Base-by-base conservation (phyloP, 64 coral and sea anemone genomes). In the Stylophora pistillata region DNA sequence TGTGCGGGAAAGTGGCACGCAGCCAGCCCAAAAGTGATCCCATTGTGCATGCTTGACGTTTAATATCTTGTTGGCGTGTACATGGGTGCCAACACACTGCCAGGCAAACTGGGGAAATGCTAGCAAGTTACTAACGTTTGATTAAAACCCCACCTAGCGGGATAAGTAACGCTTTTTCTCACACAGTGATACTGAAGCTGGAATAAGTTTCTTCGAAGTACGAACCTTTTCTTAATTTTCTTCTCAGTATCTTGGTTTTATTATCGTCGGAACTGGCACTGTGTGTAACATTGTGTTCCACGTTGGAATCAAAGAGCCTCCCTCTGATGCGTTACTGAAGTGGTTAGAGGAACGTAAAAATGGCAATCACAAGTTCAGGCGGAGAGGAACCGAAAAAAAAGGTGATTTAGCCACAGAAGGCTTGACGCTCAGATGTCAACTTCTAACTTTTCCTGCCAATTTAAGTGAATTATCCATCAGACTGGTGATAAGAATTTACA, bases 211-310 rank as follows among this genome's bases (percentile, higher is more conserved):
- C 37, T 47, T 47, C 37, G 37, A 47, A 7, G 7, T 7, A 4
- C 20, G 37, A 58, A 21, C 2, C 32, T 72, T 54, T 53, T 88
- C 21, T 20, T 23, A 47, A 47, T 72, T 2, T 27, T 91, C 37
- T 86, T 79, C 71, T 5, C 58, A 91, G 89, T 91, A 85, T 53
- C 71, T 91, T 30, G 79, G 64, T 15, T 85, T 91, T 9, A 91
- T 91, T 26, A 66, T 91, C n/a, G 13, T 85, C 21, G 55, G 23
- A 10, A 91, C 89, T 32, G 89, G 89, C 14, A 54, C 55, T 74
- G 54, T 91, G 28, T 91, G 60, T 74, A 91, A 91, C 89, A 21
- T 91, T 32, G 76, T 91, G 12, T 91, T 91, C 56, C 89, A 91
- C 15, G 71, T 75, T 71, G 64, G 79, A 5, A 76, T 85, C 70